Conservation (phyloP, 2,113 vertebrate species). For the Eulacestoma nigropectus region DNA sequence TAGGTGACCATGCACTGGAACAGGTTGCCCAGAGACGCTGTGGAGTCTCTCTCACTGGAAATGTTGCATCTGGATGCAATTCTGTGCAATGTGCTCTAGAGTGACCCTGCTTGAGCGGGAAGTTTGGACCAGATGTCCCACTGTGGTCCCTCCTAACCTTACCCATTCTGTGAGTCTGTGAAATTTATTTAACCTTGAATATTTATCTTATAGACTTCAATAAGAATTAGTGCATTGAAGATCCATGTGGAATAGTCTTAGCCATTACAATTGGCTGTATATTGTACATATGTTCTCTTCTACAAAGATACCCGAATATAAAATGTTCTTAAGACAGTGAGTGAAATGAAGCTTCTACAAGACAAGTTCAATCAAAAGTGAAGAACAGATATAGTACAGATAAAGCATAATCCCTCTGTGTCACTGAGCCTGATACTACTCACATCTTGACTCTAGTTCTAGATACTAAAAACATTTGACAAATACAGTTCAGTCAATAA, state of each 20-base stretch:
- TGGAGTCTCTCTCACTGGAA: not conserved
- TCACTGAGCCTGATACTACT: not conserved
- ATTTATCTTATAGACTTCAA: not conserved
- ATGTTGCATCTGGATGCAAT: not conserved
- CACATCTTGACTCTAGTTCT: not conserved
- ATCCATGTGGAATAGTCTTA: not conserved
- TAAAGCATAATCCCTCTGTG: not conserved
- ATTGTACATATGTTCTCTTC: not conserved
- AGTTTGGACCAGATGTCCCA: not conserved
- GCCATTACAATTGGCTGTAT: not conserved
- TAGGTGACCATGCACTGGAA: not conserved
- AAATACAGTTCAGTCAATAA: conserved; percentile 17
- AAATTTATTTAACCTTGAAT: not conserved
- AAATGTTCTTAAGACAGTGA: not conserved
- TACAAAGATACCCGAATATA: not conserved
- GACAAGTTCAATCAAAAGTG: not conserved
- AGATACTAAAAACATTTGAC: not conserved
- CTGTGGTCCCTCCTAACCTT: not conserved
- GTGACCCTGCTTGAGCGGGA: not conserved
- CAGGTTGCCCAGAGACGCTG: accelerated
- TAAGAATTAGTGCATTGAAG: not conserved
- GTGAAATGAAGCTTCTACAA: not conserved
- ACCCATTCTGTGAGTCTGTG: not conserved
- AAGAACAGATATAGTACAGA: not conserved
- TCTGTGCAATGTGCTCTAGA: not conserved